These are phyloP conservation scores for Rotaria socialis DNA, from an alignment of 2,888 invertebrate species.

Conservation along the genomic window DNA sequence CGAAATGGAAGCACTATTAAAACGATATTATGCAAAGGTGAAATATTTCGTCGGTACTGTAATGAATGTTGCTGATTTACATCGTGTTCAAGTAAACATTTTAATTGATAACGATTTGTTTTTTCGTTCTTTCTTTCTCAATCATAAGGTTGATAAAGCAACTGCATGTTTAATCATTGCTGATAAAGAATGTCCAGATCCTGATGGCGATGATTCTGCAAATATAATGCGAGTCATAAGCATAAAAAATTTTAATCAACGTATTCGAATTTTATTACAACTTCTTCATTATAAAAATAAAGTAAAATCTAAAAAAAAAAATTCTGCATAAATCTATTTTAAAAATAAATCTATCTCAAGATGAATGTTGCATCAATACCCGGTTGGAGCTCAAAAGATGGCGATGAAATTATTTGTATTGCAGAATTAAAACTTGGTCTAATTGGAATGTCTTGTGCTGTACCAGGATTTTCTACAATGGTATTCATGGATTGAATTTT, in stretches of 20 bases:
- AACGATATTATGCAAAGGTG: constrained; percentile 98
- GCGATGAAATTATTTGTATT: constrained; percentile 97
- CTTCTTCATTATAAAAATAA: constrained; percentile 99
- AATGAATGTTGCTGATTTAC: constrained; percentile 99
- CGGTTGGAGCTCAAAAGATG: constrained; percentile 99
- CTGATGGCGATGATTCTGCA: constrained; percentile 98
- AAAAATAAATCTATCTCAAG: background rate
- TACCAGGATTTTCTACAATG: constrained; percentile 95
- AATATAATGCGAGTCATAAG: constrained; percentile 99
- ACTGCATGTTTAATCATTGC: constrained; percentile 98
- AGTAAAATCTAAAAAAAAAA: constrained; percentile 64
- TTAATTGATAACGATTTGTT: background rate
- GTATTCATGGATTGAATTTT: background rate
- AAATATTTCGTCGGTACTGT: constrained; percentile 99
- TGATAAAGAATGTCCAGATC: constrained; percentile 99
- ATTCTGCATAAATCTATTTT: background rate
- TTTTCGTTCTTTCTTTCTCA: background rate
- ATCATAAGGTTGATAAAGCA: constrained; percentile 69
- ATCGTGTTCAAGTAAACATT: constrained; percentile 78
- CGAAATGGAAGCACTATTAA: constrained; percentile 99
- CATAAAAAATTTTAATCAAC: constrained; percentile 99
- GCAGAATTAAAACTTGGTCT: constrained; percentile 98
- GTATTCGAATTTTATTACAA: constrained; percentile 98
- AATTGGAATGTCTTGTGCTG: constrained; percentile 97
- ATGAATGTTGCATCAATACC: constrained; percentile 69